phyloP scores from a whole-genome alignment of 2,113 vertebrate species.

The Diglossa brunneiventris region DNA sequence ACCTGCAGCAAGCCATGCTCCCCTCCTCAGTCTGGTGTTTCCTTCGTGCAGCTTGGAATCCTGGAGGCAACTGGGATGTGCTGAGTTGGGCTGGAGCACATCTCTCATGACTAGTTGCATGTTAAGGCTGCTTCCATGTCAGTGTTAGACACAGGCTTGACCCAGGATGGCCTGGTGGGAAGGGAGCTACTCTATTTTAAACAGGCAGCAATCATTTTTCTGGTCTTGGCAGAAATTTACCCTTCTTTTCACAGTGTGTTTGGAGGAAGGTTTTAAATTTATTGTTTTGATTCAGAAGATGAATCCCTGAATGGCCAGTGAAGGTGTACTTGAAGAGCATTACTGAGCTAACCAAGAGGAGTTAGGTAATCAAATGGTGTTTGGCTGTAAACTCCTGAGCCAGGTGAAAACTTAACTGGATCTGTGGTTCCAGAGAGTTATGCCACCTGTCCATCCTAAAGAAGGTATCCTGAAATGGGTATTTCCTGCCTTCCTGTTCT shows the following conservation, averaged over 20 bases:
- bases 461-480: background rate
- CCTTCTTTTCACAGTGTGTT: background rate
- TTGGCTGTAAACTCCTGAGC: background rate
- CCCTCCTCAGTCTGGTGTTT: background rate
- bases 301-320: background rate
- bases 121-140: background rate
- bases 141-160: background rate
- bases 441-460: background rate
- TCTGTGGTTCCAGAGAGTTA: conserved; percentile 12
- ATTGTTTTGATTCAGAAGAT: background rate
- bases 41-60: background rate
- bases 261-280: background rate
- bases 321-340: background rate
- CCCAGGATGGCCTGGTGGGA: background rate
- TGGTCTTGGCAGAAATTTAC: background rate
- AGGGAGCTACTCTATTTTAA: background rate
- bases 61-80: background rate
- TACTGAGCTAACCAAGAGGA: background rate
- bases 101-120: background rate
- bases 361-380: background rate
- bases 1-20: background rate
- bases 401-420: background rate
- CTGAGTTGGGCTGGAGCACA: background rate
- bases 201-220: background rate
- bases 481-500: conserved; percentile 14